Percentiles rank a stretch among this genome's conserved stretches.
Evolutionary conservation across 2,113 vertebrate species (phyloP).

Genomic region (Fregata magnificens): DNA sequence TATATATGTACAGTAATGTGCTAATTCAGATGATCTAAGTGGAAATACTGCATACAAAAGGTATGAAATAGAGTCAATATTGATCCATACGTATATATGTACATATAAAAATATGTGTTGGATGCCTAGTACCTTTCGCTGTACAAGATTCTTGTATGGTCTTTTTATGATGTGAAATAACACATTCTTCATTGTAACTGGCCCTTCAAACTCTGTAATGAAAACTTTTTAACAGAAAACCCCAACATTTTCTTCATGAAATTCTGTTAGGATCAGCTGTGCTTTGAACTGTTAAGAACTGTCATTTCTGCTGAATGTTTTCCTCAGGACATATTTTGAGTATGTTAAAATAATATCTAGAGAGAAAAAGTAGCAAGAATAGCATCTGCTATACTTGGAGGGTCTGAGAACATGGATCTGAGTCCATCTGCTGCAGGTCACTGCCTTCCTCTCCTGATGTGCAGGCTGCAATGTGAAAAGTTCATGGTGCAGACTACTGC

Average conservation of each 20-base stretch:
- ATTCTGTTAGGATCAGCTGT: conserved; percentile 43
- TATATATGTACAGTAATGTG: not conserved
- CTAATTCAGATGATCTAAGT: not conserved
- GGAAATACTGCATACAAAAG: not conserved
- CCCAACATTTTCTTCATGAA: not conserved
- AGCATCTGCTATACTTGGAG: not conserved
- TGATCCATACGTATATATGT: not conserved
- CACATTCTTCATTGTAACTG: not conserved
- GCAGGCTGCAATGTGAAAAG: not conserved
- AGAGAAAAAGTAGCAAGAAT: not conserved
- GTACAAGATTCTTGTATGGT: not conserved
- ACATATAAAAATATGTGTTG: not conserved
- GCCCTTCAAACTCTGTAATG: not conserved
- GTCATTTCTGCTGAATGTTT: not conserved
- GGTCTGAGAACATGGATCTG: not conserved
- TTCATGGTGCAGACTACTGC: not conserved
- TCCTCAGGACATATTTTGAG: conserved; percentile 3
- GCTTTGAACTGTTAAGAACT: conserved; percentile 31
- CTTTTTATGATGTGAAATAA: not conserved
- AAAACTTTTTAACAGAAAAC: not conserved
- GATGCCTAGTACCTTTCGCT: not conserved
- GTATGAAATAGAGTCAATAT: not conserved
- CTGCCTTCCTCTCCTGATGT: not conserved
- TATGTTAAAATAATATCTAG: conserved; percentile 14
- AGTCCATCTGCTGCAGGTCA: not conserved